Evolutionary conservation across 2,888 invertebrate species (phyloP), one percentile per base, ranked within the genome.

Genomic region (Pemphredon lugubris): DNA sequence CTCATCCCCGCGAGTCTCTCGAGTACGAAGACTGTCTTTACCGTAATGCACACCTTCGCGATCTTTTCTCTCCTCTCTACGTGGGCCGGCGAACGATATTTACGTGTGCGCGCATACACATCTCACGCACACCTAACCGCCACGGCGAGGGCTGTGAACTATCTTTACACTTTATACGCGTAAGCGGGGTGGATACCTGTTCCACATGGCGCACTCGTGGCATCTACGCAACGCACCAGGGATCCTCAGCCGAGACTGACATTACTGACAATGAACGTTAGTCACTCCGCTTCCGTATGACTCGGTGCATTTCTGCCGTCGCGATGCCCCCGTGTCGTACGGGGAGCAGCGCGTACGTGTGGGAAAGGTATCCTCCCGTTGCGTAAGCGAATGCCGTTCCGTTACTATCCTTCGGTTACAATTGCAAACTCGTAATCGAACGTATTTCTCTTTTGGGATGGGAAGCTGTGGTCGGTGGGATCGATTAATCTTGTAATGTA

Each of bases 181-280:
- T 51, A 55, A 67, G 54, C 44, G 40, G 64, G 58, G 77, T 64
- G 66, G 69, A 68, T 47, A 63, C 61, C 61, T 67, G 71, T 77
- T 77, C 77, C 75, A 54, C 67, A 37, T 45, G 42, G 44, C 60
- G 79, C 64, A 63, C 63, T 40, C 54, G 59, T 50, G 75, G 69
- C 51, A 67, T 73, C 57, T 54, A 45, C 55, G 37, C 42, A n/a
- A n/a, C n/a, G n/a, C n/a, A n/a, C n/a, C 64, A 67, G 66, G 53
- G 60, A 67, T 75, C 68, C 66, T 73, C 63, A 66, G 61, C 61
- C 65, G 51, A 42, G 23, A 45, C 59, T 58, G 57, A 50, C 48
- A 50, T 42, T 48, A 45, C 59, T 58, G 57, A 50, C 48, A 50
- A 50, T 48, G 40, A 57, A 40, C 65, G 60, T 59, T 60, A 21